Conservation (phyloP, 64 coral and sea anemone species). For the Stichodactyla mertensii region DNA sequence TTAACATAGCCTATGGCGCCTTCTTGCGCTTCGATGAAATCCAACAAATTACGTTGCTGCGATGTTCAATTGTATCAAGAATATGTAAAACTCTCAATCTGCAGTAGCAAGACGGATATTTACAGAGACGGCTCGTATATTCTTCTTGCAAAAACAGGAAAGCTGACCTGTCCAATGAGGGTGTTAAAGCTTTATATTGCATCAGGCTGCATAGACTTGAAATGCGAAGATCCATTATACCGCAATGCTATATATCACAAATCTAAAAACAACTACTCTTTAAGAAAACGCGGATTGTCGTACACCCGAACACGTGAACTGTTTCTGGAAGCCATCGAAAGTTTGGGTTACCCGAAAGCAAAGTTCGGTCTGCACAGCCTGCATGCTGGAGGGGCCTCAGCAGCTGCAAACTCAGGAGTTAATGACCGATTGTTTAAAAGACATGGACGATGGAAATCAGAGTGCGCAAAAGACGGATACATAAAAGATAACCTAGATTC, state of each 20-base stretch:
- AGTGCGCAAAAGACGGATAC: slow-evolving; percentile 28
- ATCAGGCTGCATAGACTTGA: no score
- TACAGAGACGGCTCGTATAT: slow-evolving; percentile 51
- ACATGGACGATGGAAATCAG: slow-evolving; percentile 42
- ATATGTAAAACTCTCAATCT: slow-evolving; percentile 28
- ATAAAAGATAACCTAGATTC: slow-evolving; percentile 26
- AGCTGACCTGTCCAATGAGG: not conserved
- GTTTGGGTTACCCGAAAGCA: slow-evolving; percentile 21
- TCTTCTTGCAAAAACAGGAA: slow-evolving; percentile 41
- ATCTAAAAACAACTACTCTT: no score
- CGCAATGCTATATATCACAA: no score
- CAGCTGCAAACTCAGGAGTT: slow-evolving; percentile 36
- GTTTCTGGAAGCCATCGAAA: slow-evolving; percentile 12
- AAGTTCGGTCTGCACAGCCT: slow-evolving; percentile 37
- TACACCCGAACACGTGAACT: slow-evolving; percentile 28
- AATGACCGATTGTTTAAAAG: slow-evolving; percentile 38
- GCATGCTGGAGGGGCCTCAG: slow-evolving; percentile 22
- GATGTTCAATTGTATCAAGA: slow-evolving; percentile 11
- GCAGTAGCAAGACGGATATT: slow-evolving; percentile 49
- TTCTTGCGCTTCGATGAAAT: slow-evolving; percentile 15
- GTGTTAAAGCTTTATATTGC: no score
- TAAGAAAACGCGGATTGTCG: not conserved
- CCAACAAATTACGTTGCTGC: slow-evolving; percentile 14
- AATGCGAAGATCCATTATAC: no score
- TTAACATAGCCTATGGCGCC: not conserved